These are phyloP conservation scores for Cotesia glomerata DNA, from an alignment of 1,140 invertebrate species.

Conservation along the genomic window DNA sequence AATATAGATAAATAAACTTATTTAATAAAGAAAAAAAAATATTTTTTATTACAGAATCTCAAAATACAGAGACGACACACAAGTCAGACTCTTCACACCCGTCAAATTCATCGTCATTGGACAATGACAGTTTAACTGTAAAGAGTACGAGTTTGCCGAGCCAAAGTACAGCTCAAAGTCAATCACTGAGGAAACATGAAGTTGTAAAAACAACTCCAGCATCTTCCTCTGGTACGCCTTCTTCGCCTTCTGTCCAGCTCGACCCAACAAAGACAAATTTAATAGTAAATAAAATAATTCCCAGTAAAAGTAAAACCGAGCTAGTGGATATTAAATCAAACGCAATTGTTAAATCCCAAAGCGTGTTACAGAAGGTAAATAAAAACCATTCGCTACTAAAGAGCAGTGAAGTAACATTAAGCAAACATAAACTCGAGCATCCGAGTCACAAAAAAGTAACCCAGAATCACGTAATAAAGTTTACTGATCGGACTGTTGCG, in stretches of 20 bases:
- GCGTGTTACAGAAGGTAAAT: conserved; percentile 48
- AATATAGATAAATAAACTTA: no score
- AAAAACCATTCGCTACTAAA: conserved; percentile 50
- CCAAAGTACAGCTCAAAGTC: conserved; percentile 32
- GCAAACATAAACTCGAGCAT: conserved; percentile 47
- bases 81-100: conserved; percentile 43
- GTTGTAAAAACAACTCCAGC: background rate
- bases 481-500: conserved; percentile 32
- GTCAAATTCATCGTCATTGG: conserved; percentile 40
- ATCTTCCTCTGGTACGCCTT: background rate
- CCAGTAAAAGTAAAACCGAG: conserved; percentile 47
- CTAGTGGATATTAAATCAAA: conserved; percentile 43
- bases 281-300: conserved; percentile 38
- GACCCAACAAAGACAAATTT: background rate
- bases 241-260: background rate
- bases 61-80: conserved; percentile 49
- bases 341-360: conserved; percentile 39
- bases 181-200: conserved; percentile 16
- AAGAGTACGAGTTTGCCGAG: conserved; percentile 39
- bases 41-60: conserved; percentile 55
- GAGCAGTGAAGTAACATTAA: conserved; percentile 35
- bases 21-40: no score
- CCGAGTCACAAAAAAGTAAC: conserved; percentile 46
- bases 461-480: conserved; percentile 51
- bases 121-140: conserved; percentile 41